These are phyloP conservation scores for Syngnathoides biaculeatus DNA, from an alignment of 2,113 vertebrate genomes.

Conservation along the genomic window DNA sequence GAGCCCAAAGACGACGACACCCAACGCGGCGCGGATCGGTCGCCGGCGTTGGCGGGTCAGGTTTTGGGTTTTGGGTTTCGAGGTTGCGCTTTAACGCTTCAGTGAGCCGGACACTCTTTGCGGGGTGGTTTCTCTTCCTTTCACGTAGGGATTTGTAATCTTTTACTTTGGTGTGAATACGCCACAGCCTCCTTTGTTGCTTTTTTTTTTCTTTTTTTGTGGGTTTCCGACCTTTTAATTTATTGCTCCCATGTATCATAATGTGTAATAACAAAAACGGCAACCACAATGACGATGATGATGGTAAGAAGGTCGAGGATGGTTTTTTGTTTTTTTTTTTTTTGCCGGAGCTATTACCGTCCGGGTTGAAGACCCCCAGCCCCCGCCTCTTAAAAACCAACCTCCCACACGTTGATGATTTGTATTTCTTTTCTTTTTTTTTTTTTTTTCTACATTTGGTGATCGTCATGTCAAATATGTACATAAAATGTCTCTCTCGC, in stretches of 20 bases:
- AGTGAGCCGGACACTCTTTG: conserved; percentile 28
- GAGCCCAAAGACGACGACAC: conserved; percentile 53
- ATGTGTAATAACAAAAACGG: conserved; percentile 73
- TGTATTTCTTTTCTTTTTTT: conserved; percentile 55
- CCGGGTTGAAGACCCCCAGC: conserved; percentile 58
- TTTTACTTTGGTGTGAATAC: conserved; percentile 59
- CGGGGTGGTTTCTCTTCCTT: conserved; percentile 27
- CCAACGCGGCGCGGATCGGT: conserved; percentile 41
- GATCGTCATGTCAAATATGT: conserved; percentile 99
- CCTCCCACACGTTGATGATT: conserved; percentile 37
- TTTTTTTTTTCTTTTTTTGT: conserved; percentile 43
- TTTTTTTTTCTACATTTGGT: conserved; percentile 92
- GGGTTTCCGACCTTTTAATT: conserved; percentile 62
- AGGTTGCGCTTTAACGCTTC: conserved; percentile 43
- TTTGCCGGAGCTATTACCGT: conserved; percentile 46
- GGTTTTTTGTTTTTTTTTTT: conserved; percentile 49
- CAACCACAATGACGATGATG: conserved; percentile 52
- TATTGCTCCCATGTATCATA: conserved; percentile 81
- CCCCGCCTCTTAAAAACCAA: conserved; percentile 71
- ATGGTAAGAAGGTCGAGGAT: conserved; percentile 51
- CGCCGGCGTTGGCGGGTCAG: neutral
- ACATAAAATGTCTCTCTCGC: conserved; percentile 93
- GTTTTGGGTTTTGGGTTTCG: neutral
- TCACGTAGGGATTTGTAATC: conserved; percentile 13
- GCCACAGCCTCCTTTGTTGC: conserved; percentile 65